Evolutionary conservation across 2,888 invertebrate species (phyloP).

Genomic region (Unio pictorum): DNA sequence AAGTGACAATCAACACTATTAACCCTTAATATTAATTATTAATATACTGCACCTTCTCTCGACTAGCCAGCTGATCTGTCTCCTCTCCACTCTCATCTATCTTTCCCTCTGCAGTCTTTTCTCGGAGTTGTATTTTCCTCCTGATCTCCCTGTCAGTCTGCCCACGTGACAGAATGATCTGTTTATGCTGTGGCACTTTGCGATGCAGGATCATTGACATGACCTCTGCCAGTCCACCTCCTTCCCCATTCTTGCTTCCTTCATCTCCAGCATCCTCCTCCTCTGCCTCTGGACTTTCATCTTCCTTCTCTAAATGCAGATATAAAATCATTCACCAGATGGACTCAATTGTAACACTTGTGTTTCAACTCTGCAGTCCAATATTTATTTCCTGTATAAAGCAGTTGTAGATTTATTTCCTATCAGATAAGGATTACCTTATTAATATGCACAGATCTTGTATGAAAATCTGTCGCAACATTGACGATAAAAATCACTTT

Average conservation of each 20-base stretch:
- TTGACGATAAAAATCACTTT: too few species aligned
- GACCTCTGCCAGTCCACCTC: conserved; percentile 47
- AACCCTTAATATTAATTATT: too few species aligned
- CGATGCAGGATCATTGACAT: conserved; percentile 51
- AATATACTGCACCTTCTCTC: conserved; percentile 22
- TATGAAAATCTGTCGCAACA: too few species aligned
- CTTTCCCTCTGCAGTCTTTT: conserved; percentile 13
- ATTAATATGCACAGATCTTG: too few species aligned
- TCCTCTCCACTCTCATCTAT: conserved; percentile 13
- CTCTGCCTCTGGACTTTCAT: neutral
- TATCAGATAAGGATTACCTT: too few species aligned
- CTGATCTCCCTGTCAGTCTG: conserved; percentile 46
- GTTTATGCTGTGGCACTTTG: conserved; percentile 36
- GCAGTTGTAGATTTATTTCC: too few species aligned
- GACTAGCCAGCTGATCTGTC: conserved; percentile 8
- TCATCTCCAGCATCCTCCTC: conserved; percentile 4
- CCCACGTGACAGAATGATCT: conserved; percentile 49
- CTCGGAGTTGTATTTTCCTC: conserved; percentile 15
- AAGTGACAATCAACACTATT: too few species aligned
- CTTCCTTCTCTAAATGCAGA: neutral
- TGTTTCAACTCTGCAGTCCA: too few species aligned
- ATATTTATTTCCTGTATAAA: too few species aligned
- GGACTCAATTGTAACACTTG: neutral
- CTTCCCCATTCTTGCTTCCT: neutral
- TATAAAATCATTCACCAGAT: neutral